phyloP scores from a whole-genome alignment of 2,797 vertebrate genomes.

The Ispidina picta region DNA sequence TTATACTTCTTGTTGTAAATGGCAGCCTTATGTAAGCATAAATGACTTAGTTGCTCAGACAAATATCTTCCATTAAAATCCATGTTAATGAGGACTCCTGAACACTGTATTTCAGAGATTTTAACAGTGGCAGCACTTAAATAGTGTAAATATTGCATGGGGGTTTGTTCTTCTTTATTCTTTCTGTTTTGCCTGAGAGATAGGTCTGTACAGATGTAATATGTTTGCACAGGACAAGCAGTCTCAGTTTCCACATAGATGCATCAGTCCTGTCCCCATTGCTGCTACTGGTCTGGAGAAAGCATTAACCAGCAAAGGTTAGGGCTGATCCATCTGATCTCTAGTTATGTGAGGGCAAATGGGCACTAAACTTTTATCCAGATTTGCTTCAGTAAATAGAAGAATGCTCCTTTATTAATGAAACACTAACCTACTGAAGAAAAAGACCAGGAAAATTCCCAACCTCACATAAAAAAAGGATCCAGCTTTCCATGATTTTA shows the following conservation, averaged over 20 bases:
- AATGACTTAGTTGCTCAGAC: constrained; percentile 37
- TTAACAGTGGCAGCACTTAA: neutral
- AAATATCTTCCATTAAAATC: constrained; percentile 65
- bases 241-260: neutral
- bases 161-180: neutral
- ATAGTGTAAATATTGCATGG: neutral
- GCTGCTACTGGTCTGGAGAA: neutral
- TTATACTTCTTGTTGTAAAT: constrained; percentile 71
- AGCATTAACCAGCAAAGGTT: neutral
- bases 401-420: neutral
- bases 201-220: neutral
- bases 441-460: neutral
- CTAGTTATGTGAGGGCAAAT: neutral
- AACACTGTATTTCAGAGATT: neutral
- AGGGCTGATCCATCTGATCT: neutral
- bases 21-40: constrained; percentile 65
- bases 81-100: constrained; percentile 38
- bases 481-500: neutral
- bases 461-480: accelerated
- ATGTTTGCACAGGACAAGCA: neutral
- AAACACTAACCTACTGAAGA: neutral
- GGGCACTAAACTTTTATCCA: neutral
- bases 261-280: neutral
- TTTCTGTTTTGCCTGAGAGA: neutral
- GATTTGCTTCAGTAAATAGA: neutral